Percentiles rank a stretch among this genome's conserved stretches.
These are phyloP conservation scores for Hyppa rectilinea DNA, from an alignment of 2,888 invertebrate species.

Conservation along the genomic window DNA sequence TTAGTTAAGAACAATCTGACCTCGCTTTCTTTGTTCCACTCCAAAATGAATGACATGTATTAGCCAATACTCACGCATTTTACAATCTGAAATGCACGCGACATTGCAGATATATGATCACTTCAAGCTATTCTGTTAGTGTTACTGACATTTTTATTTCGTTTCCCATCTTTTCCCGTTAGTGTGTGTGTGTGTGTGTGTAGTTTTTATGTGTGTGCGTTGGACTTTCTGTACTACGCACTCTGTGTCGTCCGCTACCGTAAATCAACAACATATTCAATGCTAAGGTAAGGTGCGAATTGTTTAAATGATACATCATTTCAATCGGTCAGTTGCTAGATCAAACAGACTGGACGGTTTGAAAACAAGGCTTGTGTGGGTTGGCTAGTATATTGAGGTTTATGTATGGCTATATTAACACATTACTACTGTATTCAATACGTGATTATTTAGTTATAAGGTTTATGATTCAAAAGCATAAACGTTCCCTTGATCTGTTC, in stretches of 20 bases:
- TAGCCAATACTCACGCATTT: conserved; percentile 20
- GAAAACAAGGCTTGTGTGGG: conserved; percentile 24
- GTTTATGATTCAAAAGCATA: background rate
- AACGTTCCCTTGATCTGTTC: background rate
- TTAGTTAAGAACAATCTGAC: background rate
- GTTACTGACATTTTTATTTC: background rate
- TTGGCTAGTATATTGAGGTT: conserved; percentile 17
- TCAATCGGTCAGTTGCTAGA: conserved; percentile 39
- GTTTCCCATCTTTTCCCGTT: background rate
- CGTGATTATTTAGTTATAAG: conserved; percentile 10
- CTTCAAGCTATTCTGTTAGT: background rate
- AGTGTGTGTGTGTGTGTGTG: background rate
- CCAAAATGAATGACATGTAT: background rate
- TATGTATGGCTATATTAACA: conserved; percentile 16
- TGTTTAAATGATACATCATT: conserved; percentile 61
- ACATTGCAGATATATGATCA: conserved; percentile 6
- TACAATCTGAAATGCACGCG: conserved; percentile 18
- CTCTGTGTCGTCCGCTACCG: background rate
- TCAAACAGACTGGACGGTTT: conserved; percentile 47
- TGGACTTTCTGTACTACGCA: conserved; percentile 24
- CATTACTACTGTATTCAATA: conserved; percentile 22
- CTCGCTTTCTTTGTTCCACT: conserved; percentile 37
- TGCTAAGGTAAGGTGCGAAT: conserved; percentile 44
- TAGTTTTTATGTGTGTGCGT: background rate
- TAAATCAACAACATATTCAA: conserved; percentile 45